Evolutionary conservation across 2,888 invertebrate genomes (phyloP).

Genomic region (Uloborus plumipes): DNA sequence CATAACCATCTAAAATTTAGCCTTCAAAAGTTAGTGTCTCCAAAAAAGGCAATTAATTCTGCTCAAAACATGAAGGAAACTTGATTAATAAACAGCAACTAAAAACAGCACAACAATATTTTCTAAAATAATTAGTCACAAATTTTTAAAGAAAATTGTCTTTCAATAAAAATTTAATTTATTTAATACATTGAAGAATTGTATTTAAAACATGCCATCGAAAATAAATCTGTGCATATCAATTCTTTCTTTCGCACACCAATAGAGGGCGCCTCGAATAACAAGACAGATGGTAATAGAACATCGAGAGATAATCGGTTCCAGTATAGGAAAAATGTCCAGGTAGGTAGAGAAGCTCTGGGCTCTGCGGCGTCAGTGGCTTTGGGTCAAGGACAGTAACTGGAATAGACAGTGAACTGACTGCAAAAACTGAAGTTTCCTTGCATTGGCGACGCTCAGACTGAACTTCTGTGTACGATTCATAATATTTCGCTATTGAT

Average conservation of each 20-base stretch:
- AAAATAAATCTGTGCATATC: no score
- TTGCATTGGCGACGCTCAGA: constrained; percentile 54
- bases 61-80: no score
- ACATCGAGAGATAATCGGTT: background rate
- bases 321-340: constrained; percentile 1
- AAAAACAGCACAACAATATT: no score
- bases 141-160: no score
- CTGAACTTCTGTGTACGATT: constrained; percentile 38
- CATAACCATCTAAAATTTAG: no score
- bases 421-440: constrained; percentile 23
- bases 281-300: background rate
- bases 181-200: no score
- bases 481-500: constrained; percentile 41
- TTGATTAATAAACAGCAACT: no score
- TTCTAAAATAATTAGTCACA: no score
- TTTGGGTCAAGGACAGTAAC: constrained; percentile 61
- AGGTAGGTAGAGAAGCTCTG: constrained; percentile 42
- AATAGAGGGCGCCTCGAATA: constrained; percentile 15
- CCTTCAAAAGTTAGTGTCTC: no score
- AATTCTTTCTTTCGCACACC: background rate
- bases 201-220: no score
- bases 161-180: no score
- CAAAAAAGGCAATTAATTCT: no score
- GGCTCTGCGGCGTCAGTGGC: constrained; percentile 34
- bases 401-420: constrained; percentile 60